Evolutionary conservation across 92 coral and sea anemone species (phyloP), one percentile per base, ranked within the genome.

Genomic region (Umimayanthus chanpuru): DNA sequence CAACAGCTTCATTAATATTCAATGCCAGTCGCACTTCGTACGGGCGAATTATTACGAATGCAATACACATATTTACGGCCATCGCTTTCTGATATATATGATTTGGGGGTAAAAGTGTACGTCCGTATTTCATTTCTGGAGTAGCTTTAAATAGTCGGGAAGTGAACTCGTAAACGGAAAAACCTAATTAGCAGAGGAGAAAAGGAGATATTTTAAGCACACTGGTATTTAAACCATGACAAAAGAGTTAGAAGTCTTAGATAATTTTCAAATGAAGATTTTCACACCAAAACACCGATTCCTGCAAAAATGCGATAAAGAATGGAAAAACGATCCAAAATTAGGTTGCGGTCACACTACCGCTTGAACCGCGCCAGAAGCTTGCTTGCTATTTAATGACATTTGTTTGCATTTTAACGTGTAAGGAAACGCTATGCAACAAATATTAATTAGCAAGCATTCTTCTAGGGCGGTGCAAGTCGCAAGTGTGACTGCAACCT

Each of bases 401-500:
- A 32, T 32, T 32, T 32, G 36, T 32, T 32, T 32, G 36, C 36
- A 32, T 32, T 32, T 32, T 32, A 32, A 32, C 36, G 36, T 32
- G 36, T 32, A 32, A 32, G 36, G 36, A 32, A 32, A 32, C 36
- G 74, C 74, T 68, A 2, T 68, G 29, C 74, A 68, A 68, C 74
- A 68, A 68, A 68, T 29, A 68, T 29, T 68, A n/a, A 29, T 68
- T 68, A 68, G 74, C 28, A 68, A 32, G 36, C 36, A 32, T 0
- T 0, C 36, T 32, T 32, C 36, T 32, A 32, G 36, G 1, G 36
- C 36, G 25, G 74, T 29, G 20, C 3, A 2, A 16, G 3, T 68
- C 74, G 74, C 20, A n/a, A n/a, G 74, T 68, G 74, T 68, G 74
- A 68, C 74, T 30, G 74, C 74, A 68, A 68, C 74, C 20, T 18